A percentile compares a stretch with the other conserved stretches of the same genome.
Evolutionary conservation across 2,797 vertebrate genomes (phyloP).

Genomic region (Tokudaia muenninki): DNA sequence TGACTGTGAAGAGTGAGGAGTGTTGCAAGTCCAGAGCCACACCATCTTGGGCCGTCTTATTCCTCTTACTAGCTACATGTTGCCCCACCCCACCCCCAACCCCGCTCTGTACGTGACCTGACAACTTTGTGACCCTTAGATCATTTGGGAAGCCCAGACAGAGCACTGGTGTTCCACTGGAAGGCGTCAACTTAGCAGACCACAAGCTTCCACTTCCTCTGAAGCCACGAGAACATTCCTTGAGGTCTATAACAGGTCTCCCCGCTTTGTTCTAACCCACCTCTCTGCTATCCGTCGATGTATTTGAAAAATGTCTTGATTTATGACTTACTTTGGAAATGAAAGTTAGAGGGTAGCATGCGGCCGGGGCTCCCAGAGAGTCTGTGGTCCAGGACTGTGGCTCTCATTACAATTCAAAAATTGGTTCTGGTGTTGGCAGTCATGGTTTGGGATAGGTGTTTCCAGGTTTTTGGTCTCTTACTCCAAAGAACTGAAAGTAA

Average conservation of each 20-base stretch:
- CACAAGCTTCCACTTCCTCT: background rate
- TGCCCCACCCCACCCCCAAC: too few species aligned
- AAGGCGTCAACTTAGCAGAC: background rate
- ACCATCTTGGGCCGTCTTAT: background rate
- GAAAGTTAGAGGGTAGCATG: too few species aligned
- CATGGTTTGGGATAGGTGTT: background rate
- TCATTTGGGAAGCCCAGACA: background rate
- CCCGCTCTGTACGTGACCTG: background rate
- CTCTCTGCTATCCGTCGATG: background rate
- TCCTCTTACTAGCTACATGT: background rate
- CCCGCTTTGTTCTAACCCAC: background rate
- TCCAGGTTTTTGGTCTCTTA: background rate
- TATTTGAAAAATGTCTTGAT: background rate
- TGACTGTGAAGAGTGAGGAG: background rate
- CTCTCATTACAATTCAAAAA: background rate
- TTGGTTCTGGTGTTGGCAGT: background rate
- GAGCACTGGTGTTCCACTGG: too few species aligned
- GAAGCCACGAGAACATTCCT: background rate
- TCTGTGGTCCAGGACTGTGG: fast-evolving
- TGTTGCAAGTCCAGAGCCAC: background rate
- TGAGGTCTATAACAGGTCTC: background rate
- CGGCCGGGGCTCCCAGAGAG: background rate
- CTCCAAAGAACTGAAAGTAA: background rate
- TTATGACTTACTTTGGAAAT: background rate
- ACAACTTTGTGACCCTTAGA: background rate